Base-by-base conservation (phyloP, 2,113 vertebrate species). In the Castor canadensis region DNA sequence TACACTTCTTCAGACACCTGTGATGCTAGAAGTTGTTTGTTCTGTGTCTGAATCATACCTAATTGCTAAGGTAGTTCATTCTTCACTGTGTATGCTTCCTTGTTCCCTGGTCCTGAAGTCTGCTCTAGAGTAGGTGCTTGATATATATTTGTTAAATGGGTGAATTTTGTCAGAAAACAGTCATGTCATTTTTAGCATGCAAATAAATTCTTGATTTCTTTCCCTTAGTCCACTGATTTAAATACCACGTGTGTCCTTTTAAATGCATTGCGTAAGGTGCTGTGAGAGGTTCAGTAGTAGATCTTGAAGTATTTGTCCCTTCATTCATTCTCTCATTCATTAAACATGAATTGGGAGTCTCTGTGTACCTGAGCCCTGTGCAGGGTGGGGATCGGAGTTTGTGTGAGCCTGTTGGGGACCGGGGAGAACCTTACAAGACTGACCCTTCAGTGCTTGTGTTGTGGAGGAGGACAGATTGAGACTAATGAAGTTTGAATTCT, bases 181-280 rank as follows among this genome's bases (percentile, higher is more conserved):
- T 56, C 60, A n/a, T n/a, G 72, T 92, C 83, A 95, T 96, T 86
- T 90, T 93, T 79, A 88, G 73, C 64, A 35, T n/a, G 64, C 96
- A 96, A 96, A 97, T 97, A 96, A 96, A 97, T 94, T 97, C 97
- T 98, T 97, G 97, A 95, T 98, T 92, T 91, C 96, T 97, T 98
- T 80, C 35, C 82, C 5, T 62, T 40, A 56, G 69, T 62, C 26
- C 3, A 8, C 54, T 71, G 52, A 17, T 30, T 80, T 20, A 60
- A 58, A 92, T 47, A 43, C 13, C 43, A 3, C 12, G 20, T 69
- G 26, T 9, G 4, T 73, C 26, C 82, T 88, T 80, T 69, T 72
- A n/a, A 76, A 6, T 56, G 32, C 3, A 0, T 38, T 22, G 30
- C 67, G 24, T 45, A 15, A 35, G 47, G 62, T 24, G 66, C 60